phyloP scores from a whole-genome alignment of 2,888 invertebrate species.

The Ptychoptera albimana region DNA sequence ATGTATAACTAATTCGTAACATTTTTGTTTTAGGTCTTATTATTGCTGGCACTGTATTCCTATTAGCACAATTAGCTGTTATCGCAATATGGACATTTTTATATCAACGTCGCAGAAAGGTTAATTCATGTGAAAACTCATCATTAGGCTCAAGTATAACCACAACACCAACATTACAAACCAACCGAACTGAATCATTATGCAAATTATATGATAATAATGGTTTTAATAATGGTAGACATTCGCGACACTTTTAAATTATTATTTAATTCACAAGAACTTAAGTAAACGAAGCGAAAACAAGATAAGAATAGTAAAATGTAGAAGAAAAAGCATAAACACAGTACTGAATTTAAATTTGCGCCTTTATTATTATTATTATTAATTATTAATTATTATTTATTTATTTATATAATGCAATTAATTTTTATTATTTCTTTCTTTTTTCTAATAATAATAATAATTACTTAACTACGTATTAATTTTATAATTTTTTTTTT shows the following conservation, averaged over 20 bases:
- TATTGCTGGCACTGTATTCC: conserved; percentile 70
- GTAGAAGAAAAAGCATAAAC: conserved; percentile 13
- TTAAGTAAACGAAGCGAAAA: background rate
- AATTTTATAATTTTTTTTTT: no score
- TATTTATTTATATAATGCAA: no score
- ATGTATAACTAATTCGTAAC: background rate
- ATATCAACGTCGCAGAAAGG: conserved; percentile 58
- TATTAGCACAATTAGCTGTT: conserved; percentile 73
- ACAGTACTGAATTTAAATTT: conserved; percentile 18
- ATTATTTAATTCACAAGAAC: conserved; percentile 8
- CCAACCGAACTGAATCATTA: conserved; percentile 47
- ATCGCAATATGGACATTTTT: conserved; percentile 80
- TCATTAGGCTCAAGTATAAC: conserved; percentile 30
- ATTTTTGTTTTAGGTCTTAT: conserved; percentile 50
- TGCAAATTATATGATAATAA: conserved; percentile 79
- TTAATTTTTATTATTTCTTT: no score
- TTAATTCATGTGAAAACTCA: conserved; percentile 19
- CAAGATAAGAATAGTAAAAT: conserved; percentile 11
- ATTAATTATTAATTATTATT: conserved; percentile 9
- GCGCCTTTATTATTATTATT: conserved; percentile 17
- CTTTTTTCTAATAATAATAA: no score
- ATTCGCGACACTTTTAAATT: conserved; percentile 26
- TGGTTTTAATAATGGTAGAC: conserved; percentile 57
- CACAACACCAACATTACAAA: conserved; percentile 47
- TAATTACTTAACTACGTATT: no score